phyloP scores from a whole-genome alignment of 2,797 vertebrate species.

The Melanotaenia boesemani region DNA sequence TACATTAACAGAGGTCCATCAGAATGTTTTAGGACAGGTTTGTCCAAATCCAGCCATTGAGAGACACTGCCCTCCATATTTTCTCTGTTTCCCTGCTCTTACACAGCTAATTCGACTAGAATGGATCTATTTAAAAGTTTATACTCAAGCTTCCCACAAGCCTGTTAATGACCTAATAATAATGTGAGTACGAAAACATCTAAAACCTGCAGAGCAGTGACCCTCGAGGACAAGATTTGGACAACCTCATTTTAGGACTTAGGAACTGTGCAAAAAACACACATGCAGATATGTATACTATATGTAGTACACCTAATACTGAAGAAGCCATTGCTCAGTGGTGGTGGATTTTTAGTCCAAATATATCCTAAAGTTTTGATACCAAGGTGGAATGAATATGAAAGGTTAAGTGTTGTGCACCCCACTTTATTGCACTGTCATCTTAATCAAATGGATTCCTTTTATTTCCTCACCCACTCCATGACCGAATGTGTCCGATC shows the following conservation, averaged over 20 bases:
- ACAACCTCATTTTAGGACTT: neutral
- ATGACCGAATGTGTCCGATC: slow-evolving; percentile 55
- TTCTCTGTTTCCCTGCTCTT: neutral
- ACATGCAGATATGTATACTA: neutral
- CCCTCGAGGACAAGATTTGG: neutral
- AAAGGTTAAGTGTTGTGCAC: slow-evolving; percentile 62
- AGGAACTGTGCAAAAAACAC: neutral
- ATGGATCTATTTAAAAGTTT: neutral
- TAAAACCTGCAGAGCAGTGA: neutral
- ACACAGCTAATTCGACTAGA: neutral
- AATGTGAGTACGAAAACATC: neutral
- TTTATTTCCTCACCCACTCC: slow-evolving; percentile 40
- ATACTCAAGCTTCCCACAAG: neutral
- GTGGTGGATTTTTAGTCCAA: neutral
- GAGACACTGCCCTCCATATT: neutral
- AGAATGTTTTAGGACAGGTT: too few species aligned
- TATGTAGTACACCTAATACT: neutral
- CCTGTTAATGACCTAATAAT: neutral
- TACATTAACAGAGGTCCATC: neutral
- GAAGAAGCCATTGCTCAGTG: neutral
- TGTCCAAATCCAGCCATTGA: neutral
- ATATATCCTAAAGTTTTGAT: too few species aligned
- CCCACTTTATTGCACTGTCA: slow-evolving; percentile 54
- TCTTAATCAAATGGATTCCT: slow-evolving; percentile 59
- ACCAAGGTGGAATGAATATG: slow-evolving; percentile 37